Percentiles rank a stretch among this genome's conserved stretches.
phyloP scores from a whole-genome alignment of 37 sponge, comb jelly and placozoan species.

The Geodia barretti region DNA sequence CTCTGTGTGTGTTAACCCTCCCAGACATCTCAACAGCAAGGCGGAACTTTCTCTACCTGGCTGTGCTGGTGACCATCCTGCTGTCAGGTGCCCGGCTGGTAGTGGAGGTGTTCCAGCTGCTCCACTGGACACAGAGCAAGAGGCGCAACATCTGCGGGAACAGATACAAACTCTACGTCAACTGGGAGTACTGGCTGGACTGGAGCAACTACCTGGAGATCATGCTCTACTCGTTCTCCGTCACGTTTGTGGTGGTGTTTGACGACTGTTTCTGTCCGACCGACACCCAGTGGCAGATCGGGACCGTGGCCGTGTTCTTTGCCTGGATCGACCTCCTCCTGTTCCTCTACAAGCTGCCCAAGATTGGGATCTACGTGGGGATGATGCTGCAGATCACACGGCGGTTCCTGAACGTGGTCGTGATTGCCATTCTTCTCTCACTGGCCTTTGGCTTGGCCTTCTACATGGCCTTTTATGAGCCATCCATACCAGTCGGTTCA shows the following conservation, averaged over 20 bases:
- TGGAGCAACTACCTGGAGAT: constrained; percentile 57
- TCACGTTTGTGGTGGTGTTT: constrained; percentile 42
- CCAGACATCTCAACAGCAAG: neutral
- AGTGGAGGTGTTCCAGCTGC: constrained; percentile 45
- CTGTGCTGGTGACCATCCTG: constrained; percentile 16
- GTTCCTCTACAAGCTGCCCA: constrained; percentile 65
- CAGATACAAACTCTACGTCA: neutral
- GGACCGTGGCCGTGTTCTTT: constrained; percentile 71
- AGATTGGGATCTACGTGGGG: constrained; percentile 82
- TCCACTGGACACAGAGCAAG: constrained; percentile 7
- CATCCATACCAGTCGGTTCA: constrained; percentile 5
- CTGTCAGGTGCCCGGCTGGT: constrained; percentile 41
- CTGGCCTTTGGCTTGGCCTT: constrained; percentile 83
- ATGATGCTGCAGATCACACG: constrained; percentile 80
- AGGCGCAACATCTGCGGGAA: neutral
- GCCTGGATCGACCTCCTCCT: constrained; percentile 81
- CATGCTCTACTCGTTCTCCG: constrained; percentile 5
- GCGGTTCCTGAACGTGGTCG: constrained; percentile 72
- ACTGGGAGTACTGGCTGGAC: constrained; percentile 22
- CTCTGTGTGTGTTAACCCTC: too few species aligned
- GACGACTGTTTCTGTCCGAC: constrained; percentile 40
- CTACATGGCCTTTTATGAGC: constrained; percentile 64
- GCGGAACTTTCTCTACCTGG: neutral
- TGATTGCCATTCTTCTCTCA: constrained; percentile 73
- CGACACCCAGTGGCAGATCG: constrained; percentile 72